Percentiles rank a stretch among this genome's conserved stretches.
phyloP scores from a whole-genome alignment of 2,888 invertebrate genomes.

The Ptilodon capucinus region DNA sequence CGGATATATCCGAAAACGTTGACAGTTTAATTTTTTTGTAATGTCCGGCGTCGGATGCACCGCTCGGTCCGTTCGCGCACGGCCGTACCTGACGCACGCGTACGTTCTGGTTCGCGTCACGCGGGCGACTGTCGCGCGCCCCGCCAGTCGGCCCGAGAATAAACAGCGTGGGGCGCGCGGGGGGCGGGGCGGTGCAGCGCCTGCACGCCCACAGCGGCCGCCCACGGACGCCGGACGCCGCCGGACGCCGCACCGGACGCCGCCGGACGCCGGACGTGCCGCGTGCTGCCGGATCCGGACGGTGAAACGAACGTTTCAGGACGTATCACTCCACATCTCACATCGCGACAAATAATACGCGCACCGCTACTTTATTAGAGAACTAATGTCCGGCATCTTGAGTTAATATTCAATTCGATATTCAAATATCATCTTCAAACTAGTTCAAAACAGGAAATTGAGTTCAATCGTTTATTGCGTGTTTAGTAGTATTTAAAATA shows the following conservation, averaged over 20 bases:
- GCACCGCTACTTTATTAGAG: constrained; percentile 21
- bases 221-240: constrained; percentile 56
- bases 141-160: constrained; percentile 75
- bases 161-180: constrained; percentile 70
- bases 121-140: constrained; percentile 76
- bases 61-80: constrained; percentile 62
- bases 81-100: constrained; percentile 66
- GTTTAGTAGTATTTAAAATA: constrained; percentile 32
- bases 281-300: too few species aligned
- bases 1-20: constrained; percentile 37
- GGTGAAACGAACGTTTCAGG: constrained; percentile 36
- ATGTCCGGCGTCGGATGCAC: constrained; percentile 74
- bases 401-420: not conserved
- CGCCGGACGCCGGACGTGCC: constrained; percentile 19
- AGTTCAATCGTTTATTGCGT: constrained; percentile 33
- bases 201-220: constrained; percentile 78
- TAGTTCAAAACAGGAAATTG: constrained; percentile 33
- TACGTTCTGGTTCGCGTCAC: constrained; percentile 71
- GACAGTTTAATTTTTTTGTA: constrained; percentile 52
- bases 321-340: constrained; percentile 30
- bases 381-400: not conserved
- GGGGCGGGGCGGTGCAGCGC: constrained; percentile 66
- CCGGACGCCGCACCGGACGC: constrained; percentile 29
- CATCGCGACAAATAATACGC: constrained; percentile 17
- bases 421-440: constrained; percentile 8